Percentiles rank a stretch among this genome's conserved stretches.
Evolutionary conservation across 2,888 invertebrate species (phyloP).

Genomic region (Siphlonurus alternatus): DNA sequence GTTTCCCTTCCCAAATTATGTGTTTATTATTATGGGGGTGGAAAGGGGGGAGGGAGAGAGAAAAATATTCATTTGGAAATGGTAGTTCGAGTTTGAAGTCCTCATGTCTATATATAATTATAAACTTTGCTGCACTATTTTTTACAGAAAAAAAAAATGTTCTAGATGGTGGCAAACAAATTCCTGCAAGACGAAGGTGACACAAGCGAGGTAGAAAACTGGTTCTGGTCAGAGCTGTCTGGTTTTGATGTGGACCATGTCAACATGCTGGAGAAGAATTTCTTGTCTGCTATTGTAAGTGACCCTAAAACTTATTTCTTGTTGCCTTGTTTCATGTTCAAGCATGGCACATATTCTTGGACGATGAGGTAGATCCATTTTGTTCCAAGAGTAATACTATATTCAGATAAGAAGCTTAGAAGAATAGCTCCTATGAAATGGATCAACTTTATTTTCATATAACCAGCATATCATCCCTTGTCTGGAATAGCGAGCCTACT

Average conservation of each 20-base stretch:
- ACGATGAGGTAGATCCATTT: neutral
- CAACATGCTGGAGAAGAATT: slow-evolving; percentile 70
- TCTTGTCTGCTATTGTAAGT: slow-evolving; percentile 78
- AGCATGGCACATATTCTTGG: neutral
- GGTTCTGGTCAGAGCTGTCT: slow-evolving; percentile 84
- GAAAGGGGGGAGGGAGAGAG: too few species aligned
- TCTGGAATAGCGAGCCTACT: too few species aligned
- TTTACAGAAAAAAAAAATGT: too few species aligned
- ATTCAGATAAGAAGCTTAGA: neutral
- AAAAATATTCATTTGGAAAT: too few species aligned
- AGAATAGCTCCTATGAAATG: too few species aligned
- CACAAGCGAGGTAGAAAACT: slow-evolving; percentile 76
- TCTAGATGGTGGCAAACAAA: slow-evolving; percentile 90
- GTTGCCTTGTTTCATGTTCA: neutral
- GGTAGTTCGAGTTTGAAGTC: neutral
- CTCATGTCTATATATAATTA: neutral
- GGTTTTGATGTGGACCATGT: slow-evolving; percentile 53
- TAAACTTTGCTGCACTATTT: too few species aligned
- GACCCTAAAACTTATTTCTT: slow-evolving; percentile 7
- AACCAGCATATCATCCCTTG: too few species aligned
- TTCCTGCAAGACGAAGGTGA: slow-evolving; percentile 87
- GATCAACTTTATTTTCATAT: too few species aligned
- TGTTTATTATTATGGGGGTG: too few species aligned
- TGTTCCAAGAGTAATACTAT: neutral
- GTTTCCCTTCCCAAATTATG: too few species aligned